Conservation (phyloP, 2,888 invertebrate species). For the Cephus pygmeus region DNA sequence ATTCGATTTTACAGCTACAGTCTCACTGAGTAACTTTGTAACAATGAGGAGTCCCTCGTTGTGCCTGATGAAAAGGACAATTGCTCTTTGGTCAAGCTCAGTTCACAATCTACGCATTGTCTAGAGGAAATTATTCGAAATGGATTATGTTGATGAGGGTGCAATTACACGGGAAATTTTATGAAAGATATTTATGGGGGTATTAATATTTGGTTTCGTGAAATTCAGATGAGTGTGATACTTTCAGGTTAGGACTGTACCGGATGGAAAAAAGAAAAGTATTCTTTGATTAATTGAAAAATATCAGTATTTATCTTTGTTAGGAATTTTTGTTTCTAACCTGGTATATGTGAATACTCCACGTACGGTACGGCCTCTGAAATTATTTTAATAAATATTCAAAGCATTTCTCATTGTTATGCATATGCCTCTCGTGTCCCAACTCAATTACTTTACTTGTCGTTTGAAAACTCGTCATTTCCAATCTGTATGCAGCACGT, state of each 20-base stretch:
- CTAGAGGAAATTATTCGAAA: not conserved
- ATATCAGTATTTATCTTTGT: not conserved
- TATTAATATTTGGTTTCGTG: not conserved
- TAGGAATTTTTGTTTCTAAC: not conserved
- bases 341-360: not conserved
- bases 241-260: not conserved
- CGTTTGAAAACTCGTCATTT: not conserved
- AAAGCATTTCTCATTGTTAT: not conserved
- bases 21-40: not conserved
- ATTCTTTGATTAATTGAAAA: not conserved
- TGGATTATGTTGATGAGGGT: not conserved
- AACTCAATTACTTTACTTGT: not conserved
- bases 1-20: not conserved
- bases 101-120: not conserved
- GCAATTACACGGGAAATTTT: not conserved
- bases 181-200: not conserved
- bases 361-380: not conserved
- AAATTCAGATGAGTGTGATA: not conserved
- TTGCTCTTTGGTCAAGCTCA: not conserved
- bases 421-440: not conserved
- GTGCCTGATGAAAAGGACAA: not conserved
- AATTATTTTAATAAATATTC: not conserved
- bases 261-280: not conserved
- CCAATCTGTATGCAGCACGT: not conserved
- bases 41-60: not conserved